phyloP scores from a whole-genome alignment of 2,113 vertebrate genomes.

The Parus major region DNA sequence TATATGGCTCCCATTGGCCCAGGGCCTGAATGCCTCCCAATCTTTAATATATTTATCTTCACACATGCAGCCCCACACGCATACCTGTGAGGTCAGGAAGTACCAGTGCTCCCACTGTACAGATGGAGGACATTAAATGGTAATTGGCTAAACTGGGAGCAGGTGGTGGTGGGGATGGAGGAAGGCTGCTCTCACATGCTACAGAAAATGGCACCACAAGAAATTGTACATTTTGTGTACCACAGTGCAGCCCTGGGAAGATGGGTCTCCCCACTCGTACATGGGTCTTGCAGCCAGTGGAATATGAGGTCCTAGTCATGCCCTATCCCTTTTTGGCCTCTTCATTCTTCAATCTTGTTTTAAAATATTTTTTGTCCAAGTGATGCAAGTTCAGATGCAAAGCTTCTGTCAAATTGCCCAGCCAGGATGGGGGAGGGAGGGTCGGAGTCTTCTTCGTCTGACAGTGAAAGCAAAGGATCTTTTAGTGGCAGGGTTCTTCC shows the following conservation, averaged over 20 bases:
- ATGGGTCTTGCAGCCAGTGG: neutral
- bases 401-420: neutral
- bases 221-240: neutral
- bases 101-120: neutral
- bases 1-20: slow-evolving; percentile 53
- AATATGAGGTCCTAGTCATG: neutral
- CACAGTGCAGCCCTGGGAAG: accelerated
- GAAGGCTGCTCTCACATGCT: neutral
- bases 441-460: neutral
- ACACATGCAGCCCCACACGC: slow-evolving; percentile 10
- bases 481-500: neutral
- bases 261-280: neutral
- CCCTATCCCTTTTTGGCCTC: neutral
- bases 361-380: neutral
- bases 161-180: neutral
- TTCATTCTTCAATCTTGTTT: neutral
- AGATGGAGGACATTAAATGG: slow-evolving; percentile 32
- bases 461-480: neutral
- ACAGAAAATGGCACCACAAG: neutral
- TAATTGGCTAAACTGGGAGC: slow-evolving; percentile 30
- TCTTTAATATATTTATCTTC: slow-evolving; percentile 66
- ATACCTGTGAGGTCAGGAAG: slow-evolving; percentile 63
- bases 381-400: neutral
- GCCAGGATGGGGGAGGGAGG: neutral
- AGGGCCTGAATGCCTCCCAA: slow-evolving; percentile 23